phyloP scores from a whole-genome alignment of 2,113 vertebrate genomes.

The Henicopernis longicauda region DNA sequence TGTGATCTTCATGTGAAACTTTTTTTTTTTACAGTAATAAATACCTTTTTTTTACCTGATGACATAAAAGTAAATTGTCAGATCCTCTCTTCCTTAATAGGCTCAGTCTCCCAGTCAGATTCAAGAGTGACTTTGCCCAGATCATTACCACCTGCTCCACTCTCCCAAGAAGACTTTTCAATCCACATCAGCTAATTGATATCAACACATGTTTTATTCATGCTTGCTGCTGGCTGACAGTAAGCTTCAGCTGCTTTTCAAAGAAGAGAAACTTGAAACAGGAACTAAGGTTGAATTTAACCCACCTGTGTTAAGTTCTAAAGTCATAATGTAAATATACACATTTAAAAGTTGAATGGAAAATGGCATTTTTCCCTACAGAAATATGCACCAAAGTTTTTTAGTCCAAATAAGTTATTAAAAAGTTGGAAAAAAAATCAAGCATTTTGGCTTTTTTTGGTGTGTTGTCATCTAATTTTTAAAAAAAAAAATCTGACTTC shows the following conservation, averaged over 20 bases:
- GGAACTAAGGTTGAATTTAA: not conserved
- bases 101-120: not conserved
- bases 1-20: not conserved
- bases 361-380: not conserved
- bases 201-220: not conserved
- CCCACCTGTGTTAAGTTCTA: not conserved
- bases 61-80: not conserved
- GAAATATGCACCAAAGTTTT: not conserved
- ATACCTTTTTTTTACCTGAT: not conserved
- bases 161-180: not conserved
- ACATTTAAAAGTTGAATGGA: not conserved
- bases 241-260: not conserved
- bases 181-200: not conserved
- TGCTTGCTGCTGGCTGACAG: not conserved
- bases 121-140: not conserved
- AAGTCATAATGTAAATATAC: not conserved
- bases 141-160: not conserved
- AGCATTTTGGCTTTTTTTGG: rapidly evolving
- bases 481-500: not conserved
- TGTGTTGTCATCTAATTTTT: not conserved
- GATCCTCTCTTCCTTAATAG: not conserved
- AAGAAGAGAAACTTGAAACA: not conserved
- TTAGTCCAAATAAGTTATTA: not conserved
- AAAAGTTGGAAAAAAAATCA: no score
- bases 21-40: not conserved